phyloP scores from a whole-genome alignment of 2,797 vertebrate species.

The Cynopterus sphinx region DNA sequence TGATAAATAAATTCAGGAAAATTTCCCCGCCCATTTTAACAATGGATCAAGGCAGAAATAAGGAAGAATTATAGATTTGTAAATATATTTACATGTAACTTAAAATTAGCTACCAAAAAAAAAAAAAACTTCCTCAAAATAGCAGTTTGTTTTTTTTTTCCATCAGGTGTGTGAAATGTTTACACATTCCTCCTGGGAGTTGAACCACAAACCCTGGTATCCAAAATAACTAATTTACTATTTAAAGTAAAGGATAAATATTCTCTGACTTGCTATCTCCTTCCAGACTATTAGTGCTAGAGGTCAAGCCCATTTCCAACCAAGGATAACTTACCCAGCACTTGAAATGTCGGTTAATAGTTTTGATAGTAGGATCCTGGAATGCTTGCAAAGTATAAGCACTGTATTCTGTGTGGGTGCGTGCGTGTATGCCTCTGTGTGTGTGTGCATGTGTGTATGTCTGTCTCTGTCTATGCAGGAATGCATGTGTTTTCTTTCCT shows the following conservation, averaged over 20 bases:
- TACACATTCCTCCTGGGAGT: background rate
- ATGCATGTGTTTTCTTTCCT: background rate
- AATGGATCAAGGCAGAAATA: constrained; percentile 17
- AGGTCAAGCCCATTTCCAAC: constrained; percentile 14
- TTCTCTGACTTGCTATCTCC: background rate
- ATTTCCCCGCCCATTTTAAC: constrained; percentile 14
- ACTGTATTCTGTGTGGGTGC: background rate
- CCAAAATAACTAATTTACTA: background rate
- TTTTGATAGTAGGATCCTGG: background rate
- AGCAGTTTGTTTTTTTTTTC: background rate
- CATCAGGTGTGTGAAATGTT: background rate
- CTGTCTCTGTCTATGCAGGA: too few species aligned
- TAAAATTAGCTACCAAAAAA: background rate
- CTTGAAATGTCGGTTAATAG: background rate
- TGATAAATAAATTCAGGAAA: constrained; percentile 36
- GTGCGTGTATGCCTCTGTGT: background rate
- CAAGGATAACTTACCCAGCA: background rate
- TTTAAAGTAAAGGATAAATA: background rate
- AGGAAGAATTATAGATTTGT: background rate
- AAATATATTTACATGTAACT: background rate
- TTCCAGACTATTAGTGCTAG: constrained; percentile 29
- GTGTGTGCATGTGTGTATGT: too few species aligned
- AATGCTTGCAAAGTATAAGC: background rate
- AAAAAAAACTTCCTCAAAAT: background rate
- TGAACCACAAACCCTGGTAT: background rate